These are phyloP conservation scores for Galendromus occidentalis DNA, from an alignment of 1,140 invertebrate genomes.

Conservation along the genomic window DNA sequence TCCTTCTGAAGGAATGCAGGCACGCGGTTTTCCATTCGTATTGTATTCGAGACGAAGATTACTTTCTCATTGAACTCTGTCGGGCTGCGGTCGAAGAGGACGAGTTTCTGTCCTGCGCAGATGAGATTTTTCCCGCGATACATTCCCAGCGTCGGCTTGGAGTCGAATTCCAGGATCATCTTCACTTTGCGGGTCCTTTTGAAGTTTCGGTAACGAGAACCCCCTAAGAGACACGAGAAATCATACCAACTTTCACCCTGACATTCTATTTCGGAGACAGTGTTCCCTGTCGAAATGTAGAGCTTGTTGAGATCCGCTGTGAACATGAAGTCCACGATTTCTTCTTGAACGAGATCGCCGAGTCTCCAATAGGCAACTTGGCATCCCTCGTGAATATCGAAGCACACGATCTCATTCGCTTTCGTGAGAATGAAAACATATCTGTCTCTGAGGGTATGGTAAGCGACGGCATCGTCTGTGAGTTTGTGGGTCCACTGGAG, in stretches of 20 bases:
- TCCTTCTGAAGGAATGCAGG: neutral
- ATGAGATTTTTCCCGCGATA: neutral
- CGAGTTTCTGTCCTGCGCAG: neutral
- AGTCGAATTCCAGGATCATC: neutral
- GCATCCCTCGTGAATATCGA: neutral
- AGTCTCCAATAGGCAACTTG: neutral
- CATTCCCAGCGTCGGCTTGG: neutral
- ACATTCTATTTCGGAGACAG: neutral
- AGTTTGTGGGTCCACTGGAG: neutral
- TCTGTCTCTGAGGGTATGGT: neutral
- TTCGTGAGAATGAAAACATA: neutral
- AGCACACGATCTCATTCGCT: neutral
- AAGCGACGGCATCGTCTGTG: neutral
- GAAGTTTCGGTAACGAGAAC: neutral
- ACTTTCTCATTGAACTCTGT: neutral
- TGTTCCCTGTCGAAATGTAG: neutral
- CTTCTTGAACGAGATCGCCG: neutral
- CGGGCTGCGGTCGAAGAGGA: neutral
- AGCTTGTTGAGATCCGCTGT: slow-evolving; percentile 2
- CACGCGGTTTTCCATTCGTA: neutral
- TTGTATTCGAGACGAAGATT: neutral
- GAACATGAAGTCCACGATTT: neutral
- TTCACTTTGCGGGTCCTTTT: neutral
- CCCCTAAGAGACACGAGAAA: neutral
- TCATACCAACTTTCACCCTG: slow-evolving; percentile 4